phyloP scores from a whole-genome alignment of 2,797 vertebrate genomes.

The Macrochelys suwanniensis region DNA sequence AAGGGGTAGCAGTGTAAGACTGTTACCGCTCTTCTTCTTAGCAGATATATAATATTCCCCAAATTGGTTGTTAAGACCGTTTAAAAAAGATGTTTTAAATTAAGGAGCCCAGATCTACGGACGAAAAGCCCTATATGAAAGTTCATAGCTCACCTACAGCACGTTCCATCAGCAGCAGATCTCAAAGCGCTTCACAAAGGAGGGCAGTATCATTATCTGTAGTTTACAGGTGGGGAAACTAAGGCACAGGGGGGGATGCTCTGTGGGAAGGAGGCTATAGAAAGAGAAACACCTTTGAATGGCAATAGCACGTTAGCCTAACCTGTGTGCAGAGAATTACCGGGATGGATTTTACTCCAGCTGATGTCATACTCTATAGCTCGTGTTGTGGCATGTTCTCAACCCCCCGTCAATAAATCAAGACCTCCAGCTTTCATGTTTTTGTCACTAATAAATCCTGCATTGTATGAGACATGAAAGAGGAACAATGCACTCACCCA shows the following conservation, averaged over 20 bases:
- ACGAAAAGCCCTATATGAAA: not conserved
- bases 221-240: not conserved
- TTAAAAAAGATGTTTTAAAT: not conserved
- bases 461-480: constrained; percentile 65
- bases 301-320: not conserved
- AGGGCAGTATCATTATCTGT: not conserved
- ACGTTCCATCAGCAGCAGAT: not conserved
- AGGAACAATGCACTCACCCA: not conserved
- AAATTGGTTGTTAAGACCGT: constrained; percentile 1
- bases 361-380: constrained; percentile 19
- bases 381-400: constrained; percentile 49
- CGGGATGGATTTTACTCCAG: not conserved
- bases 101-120: not conserved
- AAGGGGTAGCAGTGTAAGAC: no score
- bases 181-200: not conserved
- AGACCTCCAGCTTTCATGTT: constrained; percentile 42
- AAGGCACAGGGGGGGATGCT: not conserved
- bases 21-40: not conserved
- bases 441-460: constrained; percentile 65
- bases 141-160: not conserved
- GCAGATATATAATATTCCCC: constrained; percentile 3
- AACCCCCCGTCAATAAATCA: constrained; percentile 57
- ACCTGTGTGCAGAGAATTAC: not conserved
- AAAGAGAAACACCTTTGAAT: not conserved
- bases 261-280: not conserved